Base-by-base conservation (phyloP, 2,888 invertebrate species). In the Andrena bicolor region DNA sequence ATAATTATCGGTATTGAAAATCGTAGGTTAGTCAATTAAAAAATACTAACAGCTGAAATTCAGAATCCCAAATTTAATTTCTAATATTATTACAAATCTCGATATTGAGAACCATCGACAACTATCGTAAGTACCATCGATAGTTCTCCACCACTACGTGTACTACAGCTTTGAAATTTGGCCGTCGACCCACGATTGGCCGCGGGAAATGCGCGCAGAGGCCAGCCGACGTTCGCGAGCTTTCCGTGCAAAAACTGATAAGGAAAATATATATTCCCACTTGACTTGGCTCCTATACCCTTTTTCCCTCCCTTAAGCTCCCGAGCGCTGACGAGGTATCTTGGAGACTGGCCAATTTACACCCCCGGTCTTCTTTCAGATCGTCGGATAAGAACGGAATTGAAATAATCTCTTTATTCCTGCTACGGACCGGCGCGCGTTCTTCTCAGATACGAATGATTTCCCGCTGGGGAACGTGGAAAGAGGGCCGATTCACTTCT, bases 291-390 rank as follows among this genome's bases (percentile, higher is more conserved):
- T 74, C 66, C 79, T 63, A 64, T 61, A 66, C 80, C 75, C 80
- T 74, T 80, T 49, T 70, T 66, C 60, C 41, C 32, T n/a, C 76
- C 56, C 66, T 82, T 77, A 79, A 76, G 32, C 70, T 73, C 49
- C 69, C 64, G 51, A 53, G 48, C 73, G 86, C 89, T 87, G 90
- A 89, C 90, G 86, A 85, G 86, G 82, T 86, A 78, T 79, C 82
- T 83, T 88, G 88, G 89, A 89, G 76, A 23, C 41, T 51, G 63
- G 88, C 88, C 89, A 90, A 90, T 90, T 90, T 90, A 83, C 85
- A 85, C 82, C 73, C 78, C 53, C 8, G 1, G 30, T 51, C 66
- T 84, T 69, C 74, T 74, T 75, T 69, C 53, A 69, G 80, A 85
- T 83, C 48, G 74, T 60, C 73, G 58, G 82, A 86, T 86, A 84